Base-by-base conservation (phyloP, 2,888 invertebrate genomes). In the Ectemnius lituratus region DNA sequence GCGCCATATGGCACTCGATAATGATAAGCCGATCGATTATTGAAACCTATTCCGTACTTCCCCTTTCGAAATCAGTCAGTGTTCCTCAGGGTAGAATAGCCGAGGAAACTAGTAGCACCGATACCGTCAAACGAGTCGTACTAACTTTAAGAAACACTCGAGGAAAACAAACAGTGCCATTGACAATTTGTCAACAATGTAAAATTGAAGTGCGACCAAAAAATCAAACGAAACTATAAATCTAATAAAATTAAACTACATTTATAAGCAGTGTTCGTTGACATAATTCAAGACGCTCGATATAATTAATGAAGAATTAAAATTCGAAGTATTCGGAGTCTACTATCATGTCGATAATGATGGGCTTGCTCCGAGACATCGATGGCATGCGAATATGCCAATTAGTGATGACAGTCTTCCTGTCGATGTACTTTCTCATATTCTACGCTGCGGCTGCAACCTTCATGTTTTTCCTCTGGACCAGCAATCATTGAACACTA, bases 381-480 rank as follows among this genome's bases (percentile, higher is more conserved):
- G 79, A 84, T 52, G 56, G 75, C 57, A 76, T 78, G 68, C 83
- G 90, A 70, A 79, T 88, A 59, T 56, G 89, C 59, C 87, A 90
- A 66, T 81, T 90, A 28, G 70, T 87, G 56, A 68, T 88, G 28
- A 90, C 90, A 20, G 84, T 87, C 69, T 62, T 85, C 13, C 76
- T 90, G 57, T 87, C 88, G 8, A 84, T 86, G 68, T 90, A 90
- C 76, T 89, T 90, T 82, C 81, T 90, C 27, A 52, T 89, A 16
- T 87, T 90, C 69, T 90, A 90, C 76, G 71, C 82, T 28, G 89
- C 84, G 23, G 75, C 77, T 2, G 73, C 77, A 28, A 75, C 88
- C 16, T 75, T 89, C 45, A 64, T 90, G 2, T 88, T 86, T 70
- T 83, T 90, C 28, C 67, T 88, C 28, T 90, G 89, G 89, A 77